Percentiles rank a stretch among this genome's conserved stretches.
Conservation (phyloP, 2,888 invertebrate genomes). For the Chelonus formosanus region DNA sequence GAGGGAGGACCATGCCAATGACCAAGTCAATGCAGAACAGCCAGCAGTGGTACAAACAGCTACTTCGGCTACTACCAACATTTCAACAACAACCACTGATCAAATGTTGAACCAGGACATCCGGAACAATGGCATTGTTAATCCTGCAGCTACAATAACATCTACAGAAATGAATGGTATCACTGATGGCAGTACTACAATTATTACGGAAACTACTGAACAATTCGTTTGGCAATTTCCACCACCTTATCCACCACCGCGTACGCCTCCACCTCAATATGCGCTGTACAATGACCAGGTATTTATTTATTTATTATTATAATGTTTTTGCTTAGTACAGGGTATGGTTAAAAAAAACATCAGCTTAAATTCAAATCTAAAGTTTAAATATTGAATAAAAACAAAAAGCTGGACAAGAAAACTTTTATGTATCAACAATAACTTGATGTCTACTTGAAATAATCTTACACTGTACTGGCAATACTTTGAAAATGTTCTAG, state of each 20-base stretch:
- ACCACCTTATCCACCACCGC: slow-evolving; percentile 69
- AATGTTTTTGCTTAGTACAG: slow-evolving; percentile 1
- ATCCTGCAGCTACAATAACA: slow-evolving; percentile 43
- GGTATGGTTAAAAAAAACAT: no score
- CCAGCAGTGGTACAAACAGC: slow-evolving; percentile 73
- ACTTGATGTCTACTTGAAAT: no score
- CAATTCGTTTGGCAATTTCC: slow-evolving; percentile 86
- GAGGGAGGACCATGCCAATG: slow-evolving; percentile 77
- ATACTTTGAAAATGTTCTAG: no score
- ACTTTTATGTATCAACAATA: no score
- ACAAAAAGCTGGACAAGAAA: no score
- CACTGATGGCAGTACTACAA: slow-evolving; percentile 46
- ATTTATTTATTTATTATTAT: slow-evolving; percentile 57
- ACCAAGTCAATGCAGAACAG: slow-evolving; percentile 73
- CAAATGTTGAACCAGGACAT: slow-evolving; percentile 29
- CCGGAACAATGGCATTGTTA: slow-evolving; percentile 32
- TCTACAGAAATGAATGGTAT: slow-evolving; percentile 58
- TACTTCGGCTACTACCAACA: slow-evolving; percentile 52
- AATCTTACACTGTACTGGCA: no score
- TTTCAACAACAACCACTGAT: slow-evolving; percentile 38
- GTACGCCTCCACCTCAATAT: slow-evolving; percentile 76
- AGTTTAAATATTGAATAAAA: no score
- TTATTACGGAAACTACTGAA: slow-evolving; percentile 60
- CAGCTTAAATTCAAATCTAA: no score
- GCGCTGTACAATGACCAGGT: slow-evolving; percentile 84